Conservation (phyloP, 64 coral and sea anemone species). For the Porites australiensis region DNA sequence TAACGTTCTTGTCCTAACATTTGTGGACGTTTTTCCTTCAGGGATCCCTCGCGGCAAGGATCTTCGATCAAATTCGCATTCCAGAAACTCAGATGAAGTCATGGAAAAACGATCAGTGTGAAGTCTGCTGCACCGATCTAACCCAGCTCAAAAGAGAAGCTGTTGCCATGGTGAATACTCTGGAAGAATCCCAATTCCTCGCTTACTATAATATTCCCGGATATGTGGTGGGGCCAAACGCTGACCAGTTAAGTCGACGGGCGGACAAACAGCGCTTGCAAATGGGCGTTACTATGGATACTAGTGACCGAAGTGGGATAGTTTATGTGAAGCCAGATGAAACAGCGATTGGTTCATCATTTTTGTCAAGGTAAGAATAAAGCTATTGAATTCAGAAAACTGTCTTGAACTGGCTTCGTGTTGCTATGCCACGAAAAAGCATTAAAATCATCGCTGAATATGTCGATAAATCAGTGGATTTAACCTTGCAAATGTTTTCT, state of each 20-base stretch:
- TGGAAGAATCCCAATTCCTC: conserved; percentile 96
- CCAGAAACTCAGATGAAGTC: conserved; percentile 94
- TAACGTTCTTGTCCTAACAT: no score
- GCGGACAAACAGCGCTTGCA: conserved; percentile 79
- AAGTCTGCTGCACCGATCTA: conserved; percentile 90
- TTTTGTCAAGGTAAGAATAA: conserved; percentile 76
- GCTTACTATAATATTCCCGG: conserved; percentile 97
- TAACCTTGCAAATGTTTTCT: no score
- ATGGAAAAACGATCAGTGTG: conserved; percentile 88
- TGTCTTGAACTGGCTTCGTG: no score
- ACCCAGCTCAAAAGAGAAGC: conserved; percentile 94
- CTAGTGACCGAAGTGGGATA: conserved; percentile 57
- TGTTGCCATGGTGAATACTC: conserved; percentile 88
- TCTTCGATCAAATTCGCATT: conserved; percentile 88
- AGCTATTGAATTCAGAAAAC: no score
- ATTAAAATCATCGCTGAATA: no score
- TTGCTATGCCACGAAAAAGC: no score
- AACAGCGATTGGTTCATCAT: conserved; percentile 40
- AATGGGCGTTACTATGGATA: conserved; percentile 59
- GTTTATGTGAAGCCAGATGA: conserved; percentile 76
- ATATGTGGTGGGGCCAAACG: conserved; percentile 90
- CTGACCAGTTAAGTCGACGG: conserved; percentile 83
- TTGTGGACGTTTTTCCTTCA: background rate
- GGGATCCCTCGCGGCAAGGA: conserved; percentile 90
- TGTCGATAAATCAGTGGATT: no score